phyloP scores from a whole-genome alignment of 2,113 vertebrate genomes.

The Indicator maculatus region DNA sequence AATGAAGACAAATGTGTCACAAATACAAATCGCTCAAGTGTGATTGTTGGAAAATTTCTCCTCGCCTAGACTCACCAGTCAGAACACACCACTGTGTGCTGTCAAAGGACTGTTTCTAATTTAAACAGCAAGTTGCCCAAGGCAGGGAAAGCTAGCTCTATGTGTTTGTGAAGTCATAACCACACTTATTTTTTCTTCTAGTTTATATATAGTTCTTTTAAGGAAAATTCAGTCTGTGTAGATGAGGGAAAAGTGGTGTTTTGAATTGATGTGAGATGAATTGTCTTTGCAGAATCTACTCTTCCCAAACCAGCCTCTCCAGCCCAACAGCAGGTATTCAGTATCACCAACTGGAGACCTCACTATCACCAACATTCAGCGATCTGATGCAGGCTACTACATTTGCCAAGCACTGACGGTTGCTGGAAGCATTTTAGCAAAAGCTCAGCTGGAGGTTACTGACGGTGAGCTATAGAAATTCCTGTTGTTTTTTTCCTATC shows the following conservation, averaged over 20 bases:
- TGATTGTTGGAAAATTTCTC: not conserved
- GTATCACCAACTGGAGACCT: conserved; percentile 93
- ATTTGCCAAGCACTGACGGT: conserved; percentile 98
- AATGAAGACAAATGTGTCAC: not conserved
- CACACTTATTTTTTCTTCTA: not conserved
- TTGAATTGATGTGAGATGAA: conserved; percentile 33
- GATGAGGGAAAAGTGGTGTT: not conserved
- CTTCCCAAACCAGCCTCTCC: conserved; percentile 97
- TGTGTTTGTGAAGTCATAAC: conserved; percentile 28
- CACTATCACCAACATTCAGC: conserved; percentile 92
- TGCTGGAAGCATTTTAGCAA: conserved; percentile 97
- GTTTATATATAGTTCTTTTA: conserved; percentile 4
- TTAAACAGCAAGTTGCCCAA: conserved; percentile 10
- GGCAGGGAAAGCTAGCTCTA: not conserved
- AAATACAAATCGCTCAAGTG: not conserved
- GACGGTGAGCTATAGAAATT: conserved; percentile 85
- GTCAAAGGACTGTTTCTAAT: conserved; percentile 14
- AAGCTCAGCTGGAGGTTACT: conserved; percentile 98
- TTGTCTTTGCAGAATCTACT: conserved; percentile 89
- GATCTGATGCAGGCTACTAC: conserved; percentile 93
- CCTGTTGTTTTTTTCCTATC: not conserved
- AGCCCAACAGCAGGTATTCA: conserved; percentile 91
- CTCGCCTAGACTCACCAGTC: not conserved
- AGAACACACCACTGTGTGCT: not conserved
- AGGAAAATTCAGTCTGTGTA: not conserved